Base-by-base conservation (phyloP, 2,113 vertebrate genomes). In the Salvelinus namaycush region DNA sequence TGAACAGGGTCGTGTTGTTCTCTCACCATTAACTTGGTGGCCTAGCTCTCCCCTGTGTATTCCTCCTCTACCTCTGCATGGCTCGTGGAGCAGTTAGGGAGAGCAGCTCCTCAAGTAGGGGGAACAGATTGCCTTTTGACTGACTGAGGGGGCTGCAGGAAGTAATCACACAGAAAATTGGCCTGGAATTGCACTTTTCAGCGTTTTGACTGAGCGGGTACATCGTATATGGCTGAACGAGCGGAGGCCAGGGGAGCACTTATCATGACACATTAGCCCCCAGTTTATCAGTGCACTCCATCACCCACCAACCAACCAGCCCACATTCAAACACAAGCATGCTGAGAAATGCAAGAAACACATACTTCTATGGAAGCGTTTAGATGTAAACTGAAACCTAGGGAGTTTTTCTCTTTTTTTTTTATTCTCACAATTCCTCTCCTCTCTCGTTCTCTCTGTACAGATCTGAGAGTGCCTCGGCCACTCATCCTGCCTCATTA, bases 401-500 rank as follows among this genome's bases (percentile, higher is more conserved):
- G 18, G 59, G 59, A 62, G 59, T 62, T 14, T 20, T 5, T 4
- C 54, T 57, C 0, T 57, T 57, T 14, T 20, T 20, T 18, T n/a
- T 0, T 5, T 2, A 5, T 62, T 22, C 59, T 62, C 59, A 62
- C n/a, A 0, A 16, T 22, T 66, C 57, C 64, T 34, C 49, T 74
- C 69, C 73, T 27, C 34, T 65, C 2, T 1, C n/a, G 2, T 51
- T 34, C 31, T 67, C 27, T 11, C 8, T 22, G 62, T 51, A 24
- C 90, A 99, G 97, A 96, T 89, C 89, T 86, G 5, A 82, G 86
- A 48, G 72, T 89, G 59, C 93, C 96, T 83, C 95, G 95, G 79
- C 95, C 96, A 29, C 93, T 96, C 84, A 90, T 98, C 70, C 89
- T 96, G 82, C 95, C 96, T 0, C 97, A 96, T 51, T 94, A 96